Evolutionary conservation across 2,888 invertebrate species (phyloP).

Genomic region (Netelia fuscicornis): DNA sequence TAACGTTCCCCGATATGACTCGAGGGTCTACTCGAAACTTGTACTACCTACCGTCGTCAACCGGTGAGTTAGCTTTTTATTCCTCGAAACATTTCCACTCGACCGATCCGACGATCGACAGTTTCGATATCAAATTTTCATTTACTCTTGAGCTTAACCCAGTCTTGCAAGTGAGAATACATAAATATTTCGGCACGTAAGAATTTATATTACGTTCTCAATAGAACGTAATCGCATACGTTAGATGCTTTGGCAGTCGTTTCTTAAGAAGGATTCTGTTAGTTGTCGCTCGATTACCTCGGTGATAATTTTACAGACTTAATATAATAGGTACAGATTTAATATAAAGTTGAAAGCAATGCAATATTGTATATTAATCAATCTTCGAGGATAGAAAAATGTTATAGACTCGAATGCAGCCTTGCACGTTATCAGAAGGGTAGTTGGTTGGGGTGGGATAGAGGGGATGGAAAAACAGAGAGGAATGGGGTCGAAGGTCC

Average conservation of each 20-base stretch:
- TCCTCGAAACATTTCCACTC: background rate
- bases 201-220: slow-evolving; percentile 8
- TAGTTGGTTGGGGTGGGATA: slow-evolving; percentile 24
- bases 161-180: too few relatives aligned
- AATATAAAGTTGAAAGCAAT: slow-evolving; percentile 61
- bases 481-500: slow-evolving; percentile 68
- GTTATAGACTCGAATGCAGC: too few relatives aligned
- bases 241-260: background rate
- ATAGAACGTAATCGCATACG: background rate
- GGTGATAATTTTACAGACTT: slow-evolving; percentile 41
- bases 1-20: slow-evolving; percentile 22
- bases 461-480: slow-evolving; percentile 27
- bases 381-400: too few relatives aligned
- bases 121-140: background rate
- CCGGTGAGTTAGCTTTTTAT: background rate
- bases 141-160: background rate
- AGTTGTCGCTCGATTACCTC: slow-evolving; percentile 5
- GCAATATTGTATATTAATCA: background rate
- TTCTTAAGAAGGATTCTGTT: background rate
- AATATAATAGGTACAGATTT: slow-evolving; percentile 27
- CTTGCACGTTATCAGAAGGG: too few relatives aligned
- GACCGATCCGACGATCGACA: background rate
- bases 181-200: background rate
- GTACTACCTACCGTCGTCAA: background rate
- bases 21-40: background rate